phyloP scores from a whole-genome alignment of 1,140 invertebrate genomes.

The Bombus pyrosoma region DNA sequence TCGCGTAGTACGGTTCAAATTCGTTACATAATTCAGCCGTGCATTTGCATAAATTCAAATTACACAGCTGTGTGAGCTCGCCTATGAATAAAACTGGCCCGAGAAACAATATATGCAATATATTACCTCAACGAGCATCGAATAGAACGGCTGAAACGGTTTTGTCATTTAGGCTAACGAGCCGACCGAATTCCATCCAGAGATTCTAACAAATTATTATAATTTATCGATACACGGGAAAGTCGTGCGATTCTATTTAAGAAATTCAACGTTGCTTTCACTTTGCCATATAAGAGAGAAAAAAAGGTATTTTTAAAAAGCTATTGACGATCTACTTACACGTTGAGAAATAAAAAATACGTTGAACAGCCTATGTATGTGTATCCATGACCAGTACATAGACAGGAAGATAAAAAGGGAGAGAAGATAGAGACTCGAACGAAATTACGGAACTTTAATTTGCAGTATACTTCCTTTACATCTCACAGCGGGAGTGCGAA shows the following conservation, averaged over 20 bases:
- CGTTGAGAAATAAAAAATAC: too few relatives aligned
- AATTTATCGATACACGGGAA: too few relatives aligned
- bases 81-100: conserved; percentile 47
- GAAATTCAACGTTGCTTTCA: too few relatives aligned
- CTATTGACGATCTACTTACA: too few relatives aligned
- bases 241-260: too few relatives aligned
- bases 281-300: too few relatives aligned
- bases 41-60: conserved; percentile 67
- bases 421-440: neutral
- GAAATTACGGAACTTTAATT: conserved; percentile 24
- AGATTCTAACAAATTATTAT: conserved; percentile 22
- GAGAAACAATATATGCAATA: conserved; percentile 52
- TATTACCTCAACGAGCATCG: conserved; percentile 49
- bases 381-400: too few relatives aligned
- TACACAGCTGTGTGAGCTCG: conserved; percentile 32
- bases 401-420: neutral
- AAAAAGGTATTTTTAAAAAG: too few relatives aligned
- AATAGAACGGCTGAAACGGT: conserved; percentile 10
- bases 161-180: conserved; percentile 23
- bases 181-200: conserved; percentile 5
- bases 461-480: conserved; percentile 6
- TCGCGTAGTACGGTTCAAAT: neutral
- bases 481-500: neutral
- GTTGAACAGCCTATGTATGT: too few relatives aligned
- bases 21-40: conserved; percentile 31